Conservation (phyloP, 2,888 invertebrate species). For the Lithosia quadra region DNA sequence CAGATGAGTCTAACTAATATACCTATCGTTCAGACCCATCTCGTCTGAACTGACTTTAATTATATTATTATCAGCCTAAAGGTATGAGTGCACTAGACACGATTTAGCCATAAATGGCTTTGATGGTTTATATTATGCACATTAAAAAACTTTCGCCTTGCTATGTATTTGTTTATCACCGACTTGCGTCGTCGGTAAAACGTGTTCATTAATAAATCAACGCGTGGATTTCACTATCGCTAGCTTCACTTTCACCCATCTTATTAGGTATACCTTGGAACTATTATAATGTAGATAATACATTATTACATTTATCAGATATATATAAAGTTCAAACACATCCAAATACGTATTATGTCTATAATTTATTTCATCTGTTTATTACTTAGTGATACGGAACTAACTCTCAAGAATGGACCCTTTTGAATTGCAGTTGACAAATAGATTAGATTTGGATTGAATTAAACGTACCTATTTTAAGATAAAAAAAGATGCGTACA, state of each 20-base stretch:
- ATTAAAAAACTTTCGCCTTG: slow-evolving; percentile 46
- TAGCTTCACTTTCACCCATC: slow-evolving; percentile 41
- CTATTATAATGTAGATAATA: not conserved
- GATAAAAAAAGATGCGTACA: too few relatives aligned
- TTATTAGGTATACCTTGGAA: slow-evolving; percentile 34
- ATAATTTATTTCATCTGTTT: not conserved
- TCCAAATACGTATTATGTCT: not conserved
- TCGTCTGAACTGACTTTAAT: not conserved
- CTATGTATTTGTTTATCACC: slow-evolving; percentile 33
- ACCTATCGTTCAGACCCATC: not conserved
- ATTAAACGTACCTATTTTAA: not conserved
- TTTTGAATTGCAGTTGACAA: not conserved
- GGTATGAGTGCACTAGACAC: not conserved
- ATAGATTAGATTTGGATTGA: not conserved
- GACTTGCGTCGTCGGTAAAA: slow-evolving; percentile 37
- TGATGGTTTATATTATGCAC: slow-evolving; percentile 5
- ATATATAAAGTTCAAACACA: not conserved
- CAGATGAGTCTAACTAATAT: not conserved
- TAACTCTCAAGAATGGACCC: not conserved
- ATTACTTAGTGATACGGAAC: not conserved
- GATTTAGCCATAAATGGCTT: not conserved
- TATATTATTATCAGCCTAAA: not conserved
- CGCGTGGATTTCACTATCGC: slow-evolving; percentile 41
- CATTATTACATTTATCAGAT: not conserved
- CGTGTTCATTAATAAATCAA: slow-evolving; percentile 51